These are phyloP conservation scores for Gymnocheta viridis DNA, from an alignment of 2,888 invertebrate genomes.

Conservation along the genomic window DNA sequence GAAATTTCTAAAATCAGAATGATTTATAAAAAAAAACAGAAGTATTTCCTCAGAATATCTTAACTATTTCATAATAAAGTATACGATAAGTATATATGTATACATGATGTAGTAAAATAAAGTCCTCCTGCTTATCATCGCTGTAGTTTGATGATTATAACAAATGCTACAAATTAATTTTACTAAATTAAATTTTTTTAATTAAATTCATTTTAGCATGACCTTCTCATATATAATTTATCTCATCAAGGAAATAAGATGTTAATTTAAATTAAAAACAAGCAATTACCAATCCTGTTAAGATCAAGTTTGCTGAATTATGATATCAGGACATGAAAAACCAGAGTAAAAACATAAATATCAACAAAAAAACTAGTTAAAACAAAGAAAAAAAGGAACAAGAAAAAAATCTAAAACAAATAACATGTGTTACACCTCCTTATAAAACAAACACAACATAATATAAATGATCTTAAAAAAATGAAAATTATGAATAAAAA, in stretches of 20 bases:
- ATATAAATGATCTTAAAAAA: neutral
- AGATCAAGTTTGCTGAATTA: conserved; percentile 21
- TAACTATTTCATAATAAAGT: too few relatives aligned
- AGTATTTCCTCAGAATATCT: too few relatives aligned
- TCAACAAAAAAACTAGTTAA: neutral
- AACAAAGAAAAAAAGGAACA: neutral
- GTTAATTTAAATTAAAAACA: neutral
- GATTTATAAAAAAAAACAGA: too few relatives aligned
- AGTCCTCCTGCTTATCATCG: too few relatives aligned
- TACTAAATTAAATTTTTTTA: neutral
- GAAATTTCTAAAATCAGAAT: too few relatives aligned
- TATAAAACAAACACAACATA: neutral
- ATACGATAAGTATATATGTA: too few relatives aligned
- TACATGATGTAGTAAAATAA: too few relatives aligned
- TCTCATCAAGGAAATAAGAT: neutral
- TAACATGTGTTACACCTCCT: conserved; percentile 12
- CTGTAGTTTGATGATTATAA: neutral
- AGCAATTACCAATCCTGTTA: conserved; percentile 13
- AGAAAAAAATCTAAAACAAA: neutral
- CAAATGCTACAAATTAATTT: neutral
- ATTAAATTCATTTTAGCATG: neutral
- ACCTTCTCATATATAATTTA: neutral
- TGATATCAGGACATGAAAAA: conserved; percentile 51
- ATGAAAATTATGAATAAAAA: conserved; percentile 11
- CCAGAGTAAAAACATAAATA: conserved; percentile 4